phyloP scores from a whole-genome alignment of 1,140 invertebrate species.

The Calosoma granatense region DNA sequence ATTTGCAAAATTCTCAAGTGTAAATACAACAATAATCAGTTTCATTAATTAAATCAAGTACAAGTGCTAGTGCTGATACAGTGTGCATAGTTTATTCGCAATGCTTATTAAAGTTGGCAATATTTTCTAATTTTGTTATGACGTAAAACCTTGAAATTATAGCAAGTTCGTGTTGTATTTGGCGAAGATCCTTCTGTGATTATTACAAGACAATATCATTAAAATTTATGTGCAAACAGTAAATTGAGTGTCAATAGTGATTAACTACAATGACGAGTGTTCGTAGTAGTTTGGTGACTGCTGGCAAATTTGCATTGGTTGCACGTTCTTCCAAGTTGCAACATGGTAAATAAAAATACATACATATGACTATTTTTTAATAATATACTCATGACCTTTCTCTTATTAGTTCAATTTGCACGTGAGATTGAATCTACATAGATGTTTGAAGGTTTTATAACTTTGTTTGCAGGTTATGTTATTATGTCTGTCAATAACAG shows the following conservation, averaged over 20 bases:
- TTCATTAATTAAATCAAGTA: neutral
- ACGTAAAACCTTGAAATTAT: neutral
- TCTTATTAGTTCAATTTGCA: neutral
- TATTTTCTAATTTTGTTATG: too few relatives aligned
- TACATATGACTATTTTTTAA: conserved; percentile 3
- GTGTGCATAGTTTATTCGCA: too few relatives aligned
- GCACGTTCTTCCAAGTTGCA: conserved; percentile 26
- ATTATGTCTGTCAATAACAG: too few relatives aligned
- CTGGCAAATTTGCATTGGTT: conserved; percentile 28
- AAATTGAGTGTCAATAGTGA: neutral
- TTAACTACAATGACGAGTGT: conserved; percentile 27
- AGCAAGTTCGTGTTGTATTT: neutral
- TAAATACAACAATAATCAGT: neutral
- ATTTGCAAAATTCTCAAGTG: neutral
- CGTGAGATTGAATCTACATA: neutral
- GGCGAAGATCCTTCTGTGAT: too few relatives aligned
- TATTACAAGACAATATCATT: neutral
- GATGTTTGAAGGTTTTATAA: neutral
- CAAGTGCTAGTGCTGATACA: too few relatives aligned
- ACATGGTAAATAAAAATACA: conserved; percentile 25
- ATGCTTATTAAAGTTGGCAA: too few relatives aligned
- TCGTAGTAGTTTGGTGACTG: conserved; percentile 27
- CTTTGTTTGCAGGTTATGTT: too few relatives aligned
- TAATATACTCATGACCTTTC: neutral
- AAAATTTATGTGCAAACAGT: neutral